Base-by-base conservation (phyloP, 2,113 vertebrate genomes). In the Cyanistes caeruleus region DNA sequence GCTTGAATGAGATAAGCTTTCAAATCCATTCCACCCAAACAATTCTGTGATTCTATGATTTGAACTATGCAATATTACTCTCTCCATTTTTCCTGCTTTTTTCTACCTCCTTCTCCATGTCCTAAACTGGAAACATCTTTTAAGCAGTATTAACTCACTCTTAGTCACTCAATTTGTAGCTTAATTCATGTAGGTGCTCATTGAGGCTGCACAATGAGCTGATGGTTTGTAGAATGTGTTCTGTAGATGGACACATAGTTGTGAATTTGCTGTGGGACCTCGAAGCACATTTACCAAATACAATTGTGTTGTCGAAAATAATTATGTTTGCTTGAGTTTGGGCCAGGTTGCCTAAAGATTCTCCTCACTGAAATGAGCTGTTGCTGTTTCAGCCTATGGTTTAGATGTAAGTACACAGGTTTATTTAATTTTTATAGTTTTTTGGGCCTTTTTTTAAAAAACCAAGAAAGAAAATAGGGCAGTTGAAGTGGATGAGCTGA, bases 291-390 rank as follows among this genome's bases (percentile, higher is more conserved):
- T 89, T 68, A 68, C 31, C 18, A 70, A 92, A 74, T 28, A 56
- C 64, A 72, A 24, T 69, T 55, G 44, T 76, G 49, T 60, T 87
- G 79, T 73, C 90, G 90, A 88, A 94, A 95, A 84, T 52, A 94
- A 87, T 92, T 67, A 80, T 3, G 0, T 78, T 92, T 75, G 41
- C 41, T 75, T 78, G 73, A 74, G 33, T 88, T 49, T 87, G 83
- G 73, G 52, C 52, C 64, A 72, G 76, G 37, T 69, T 92, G 76
- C 56, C 62, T 94, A 39, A 95, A 91, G 74, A 89, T 87, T 92
- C 44, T 82, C 16, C 23, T 25, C 41, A 5, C 4, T 21, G 19
- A 35, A 59, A 48, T 25, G 39, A 84, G 75, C 55, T 74, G 83
- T 31, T 92, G 52, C 59, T 88, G 59, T 43, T 67, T 69, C 59